Evolutionary conservation across 2,113 vertebrate genomes (phyloP).

Genomic region (Eonycteris spelaea): DNA sequence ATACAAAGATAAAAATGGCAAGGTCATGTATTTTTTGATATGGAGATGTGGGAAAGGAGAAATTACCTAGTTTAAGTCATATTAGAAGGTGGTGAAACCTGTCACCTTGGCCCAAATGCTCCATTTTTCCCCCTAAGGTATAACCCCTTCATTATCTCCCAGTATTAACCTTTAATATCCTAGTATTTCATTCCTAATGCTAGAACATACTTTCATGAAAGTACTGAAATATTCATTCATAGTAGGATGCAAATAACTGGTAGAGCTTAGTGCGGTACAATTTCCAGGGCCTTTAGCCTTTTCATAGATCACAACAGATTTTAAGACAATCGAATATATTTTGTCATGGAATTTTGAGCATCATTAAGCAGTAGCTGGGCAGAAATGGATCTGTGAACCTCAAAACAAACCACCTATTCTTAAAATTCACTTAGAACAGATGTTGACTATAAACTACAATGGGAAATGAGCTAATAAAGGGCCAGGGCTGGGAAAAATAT

Average conservation of each 20-base stretch:
- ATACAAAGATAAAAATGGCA: background rate
- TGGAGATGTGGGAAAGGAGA: background rate
- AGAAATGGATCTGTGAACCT: background rate
- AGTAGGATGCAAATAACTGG: background rate
- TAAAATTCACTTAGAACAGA: background rate
- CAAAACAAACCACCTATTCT: background rate
- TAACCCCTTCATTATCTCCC: background rate
- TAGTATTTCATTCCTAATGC: background rate
- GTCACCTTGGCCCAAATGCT: background rate
- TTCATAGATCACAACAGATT: background rate
- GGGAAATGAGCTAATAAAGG: background rate
- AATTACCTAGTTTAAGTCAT: background rate
- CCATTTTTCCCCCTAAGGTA: background rate
- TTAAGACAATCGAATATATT: background rate
- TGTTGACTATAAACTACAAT: background rate
- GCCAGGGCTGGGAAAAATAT: background rate
- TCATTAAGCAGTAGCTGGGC: background rate
- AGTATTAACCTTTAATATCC: background rate
- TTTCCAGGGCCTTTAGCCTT: background rate
- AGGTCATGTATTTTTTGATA: background rate
- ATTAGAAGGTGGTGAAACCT: background rate
- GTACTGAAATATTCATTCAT: background rate
- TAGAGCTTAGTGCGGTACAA: background rate
- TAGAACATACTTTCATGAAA: background rate
- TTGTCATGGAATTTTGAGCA: background rate